phyloP scores from a whole-genome alignment of 2,888 invertebrate genomes.

The Ecdyonurus torrentis region DNA sequence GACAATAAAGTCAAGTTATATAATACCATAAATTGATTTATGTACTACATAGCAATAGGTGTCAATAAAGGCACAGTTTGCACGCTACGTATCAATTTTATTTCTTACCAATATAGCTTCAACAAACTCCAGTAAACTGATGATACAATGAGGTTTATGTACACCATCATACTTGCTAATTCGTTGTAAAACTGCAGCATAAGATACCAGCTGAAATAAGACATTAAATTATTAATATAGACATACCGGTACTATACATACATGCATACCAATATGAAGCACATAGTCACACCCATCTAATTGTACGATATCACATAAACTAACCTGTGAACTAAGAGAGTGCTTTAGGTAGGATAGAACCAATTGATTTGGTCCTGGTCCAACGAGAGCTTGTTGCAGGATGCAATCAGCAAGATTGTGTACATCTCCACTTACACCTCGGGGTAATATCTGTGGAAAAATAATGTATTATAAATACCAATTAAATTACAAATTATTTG shows the following conservation, averaged over 20 bases:
- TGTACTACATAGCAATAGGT: neutral
- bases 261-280: neutral
- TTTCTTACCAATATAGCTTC: conserved; percentile 39
- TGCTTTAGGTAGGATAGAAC: conserved; percentile 86
- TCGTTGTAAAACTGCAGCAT: conserved; percentile 73
- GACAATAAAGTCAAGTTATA: conserved; percentile 7
- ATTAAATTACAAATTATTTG: conserved; percentile 1
- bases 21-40: neutral
- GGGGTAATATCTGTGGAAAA: conserved; percentile 42
- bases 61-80: neutral
- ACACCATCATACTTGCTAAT: conserved; percentile 79
- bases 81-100: neutral
- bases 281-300: neutral
- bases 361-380: conserved; percentile 79
- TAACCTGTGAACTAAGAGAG: conserved; percentile 68
- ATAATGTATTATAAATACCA: conserved; percentile 1
- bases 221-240: conserved; percentile 1
- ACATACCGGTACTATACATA: neutral
- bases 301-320: neutral
- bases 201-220: conserved; percentile 52
- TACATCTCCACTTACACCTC: conserved; percentile 88
- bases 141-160: conserved; percentile 73
- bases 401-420: conserved; percentile 86
- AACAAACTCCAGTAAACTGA: conserved; percentile 70
- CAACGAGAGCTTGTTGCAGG: conserved; percentile 83